Base-by-base conservation (phyloP, 2,113 vertebrate species). In the Hippocampus mohnikei region DNA sequence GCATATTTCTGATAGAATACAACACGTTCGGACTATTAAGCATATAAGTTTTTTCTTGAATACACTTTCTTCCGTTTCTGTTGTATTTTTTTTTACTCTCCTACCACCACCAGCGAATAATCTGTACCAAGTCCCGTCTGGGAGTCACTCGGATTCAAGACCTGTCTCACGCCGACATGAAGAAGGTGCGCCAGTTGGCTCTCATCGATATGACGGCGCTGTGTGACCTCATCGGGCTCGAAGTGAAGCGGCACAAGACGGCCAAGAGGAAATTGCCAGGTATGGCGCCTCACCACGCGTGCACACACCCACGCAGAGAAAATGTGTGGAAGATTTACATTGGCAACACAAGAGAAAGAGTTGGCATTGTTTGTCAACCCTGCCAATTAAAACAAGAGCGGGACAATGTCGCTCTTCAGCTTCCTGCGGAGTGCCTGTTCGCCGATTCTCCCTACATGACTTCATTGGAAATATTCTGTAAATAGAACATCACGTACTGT, bases 191-290 rank as follows among this genome's bases (percentile, higher is more conserved):
- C 11, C 91, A 94, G 0, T 58, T 96, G 81, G 95, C 94, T 8
- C 93, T 96, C 50, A 95, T 96, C 72, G 94, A 95, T 70, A 92
- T 96, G 76, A 96, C 95, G 0, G 94, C 94, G 1, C 94, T 97
- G 65, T 95, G 93, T 55, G 95, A 96, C 79, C 71, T 95, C 27
- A 77, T 96, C n/a, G 94, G 94, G 67, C 80, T 96, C 44, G 95
- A 95, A 68, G 87, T 95, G 85, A 97, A 95, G 84, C 93, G 95
- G 72, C 93, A 92, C 82, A 96, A 96, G 82, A 88, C 84, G 5
- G 46, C 73, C 73, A 97, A 95, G 82, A 84, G 90, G 70, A 94
- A 93, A 85, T 85, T 91, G 25, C 66, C 92, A 80, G 94, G 95
- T 95, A 62, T 20, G 87, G 15, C 1, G 29, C 23, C 29, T 1